phyloP scores from a whole-genome alignment of 2,113 vertebrate genomes.

The Stomatorhinus ivindoensis region DNA sequence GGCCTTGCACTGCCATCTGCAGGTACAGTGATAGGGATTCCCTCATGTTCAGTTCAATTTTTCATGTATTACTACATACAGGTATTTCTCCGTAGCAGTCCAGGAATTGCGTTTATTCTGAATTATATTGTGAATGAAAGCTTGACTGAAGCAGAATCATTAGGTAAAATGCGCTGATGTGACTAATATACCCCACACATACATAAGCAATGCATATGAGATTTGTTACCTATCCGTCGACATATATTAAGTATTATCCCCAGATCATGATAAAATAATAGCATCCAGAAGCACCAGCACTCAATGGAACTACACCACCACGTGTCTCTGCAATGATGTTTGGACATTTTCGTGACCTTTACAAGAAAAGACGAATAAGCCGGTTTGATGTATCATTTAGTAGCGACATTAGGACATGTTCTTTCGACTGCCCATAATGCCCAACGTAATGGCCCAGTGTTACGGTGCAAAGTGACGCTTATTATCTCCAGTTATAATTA shows the following conservation, averaged over 20 bases:
- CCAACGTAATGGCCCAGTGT: no score
- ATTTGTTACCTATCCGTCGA: neutral
- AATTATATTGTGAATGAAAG: neutral
- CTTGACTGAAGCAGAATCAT: neutral
- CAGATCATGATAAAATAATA: neutral
- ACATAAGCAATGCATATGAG: neutral
- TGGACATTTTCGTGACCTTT: neutral
- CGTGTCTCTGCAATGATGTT: no score
- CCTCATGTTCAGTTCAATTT: neutral
- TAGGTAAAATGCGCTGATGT: neutral
- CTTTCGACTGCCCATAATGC: no score
- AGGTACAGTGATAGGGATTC: neutral
- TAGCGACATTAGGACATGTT: no score
- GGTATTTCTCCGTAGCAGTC: neutral
- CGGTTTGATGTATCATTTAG: neutral
- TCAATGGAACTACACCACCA: neutral
- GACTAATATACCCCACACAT: neutral
- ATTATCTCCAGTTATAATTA: no score
- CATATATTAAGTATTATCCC: neutral
- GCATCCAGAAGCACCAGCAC: neutral
- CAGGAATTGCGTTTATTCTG: neutral
- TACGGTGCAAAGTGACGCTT: no score
- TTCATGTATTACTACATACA: neutral
- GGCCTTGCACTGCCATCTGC: slow-evolving; percentile 4
- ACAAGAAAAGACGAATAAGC: neutral